Conservation (phyloP, 2,113 vertebrate species). For the Brachionichthys hirsutus region DNA sequence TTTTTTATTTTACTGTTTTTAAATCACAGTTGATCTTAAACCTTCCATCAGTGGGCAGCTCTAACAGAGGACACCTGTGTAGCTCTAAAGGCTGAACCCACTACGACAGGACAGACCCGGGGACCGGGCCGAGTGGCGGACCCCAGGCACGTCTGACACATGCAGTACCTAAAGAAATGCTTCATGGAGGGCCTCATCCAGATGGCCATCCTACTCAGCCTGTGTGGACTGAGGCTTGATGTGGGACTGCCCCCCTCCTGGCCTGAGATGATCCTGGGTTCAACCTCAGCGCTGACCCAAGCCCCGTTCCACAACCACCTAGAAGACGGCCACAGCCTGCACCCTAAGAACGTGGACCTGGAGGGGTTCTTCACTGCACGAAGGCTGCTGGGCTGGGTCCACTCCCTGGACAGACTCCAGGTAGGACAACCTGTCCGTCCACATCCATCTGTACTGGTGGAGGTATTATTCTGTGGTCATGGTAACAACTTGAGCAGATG, state of each 20-base stretch:
- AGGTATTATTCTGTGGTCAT: too few species aligned
- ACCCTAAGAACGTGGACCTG: constrained; percentile 88
- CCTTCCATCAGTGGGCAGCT: too few species aligned
- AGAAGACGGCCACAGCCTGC: constrained; percentile 82
- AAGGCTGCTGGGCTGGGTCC: constrained; percentile 85
- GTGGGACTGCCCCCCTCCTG: constrained; percentile 84
- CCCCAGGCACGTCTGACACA: constrained; percentile 22
- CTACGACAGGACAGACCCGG: neutral
- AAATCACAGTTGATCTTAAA: too few species aligned
- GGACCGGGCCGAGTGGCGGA: neutral
- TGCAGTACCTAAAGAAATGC: constrained; percentile 92
- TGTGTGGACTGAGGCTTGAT: constrained; percentile 88
- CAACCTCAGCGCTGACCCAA: constrained; percentile 86
- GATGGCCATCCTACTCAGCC: constrained; percentile 93
- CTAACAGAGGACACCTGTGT: too few species aligned
- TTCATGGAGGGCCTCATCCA: constrained; percentile 95
- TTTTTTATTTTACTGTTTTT: too few species aligned
- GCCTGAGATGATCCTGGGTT: constrained; percentile 86
- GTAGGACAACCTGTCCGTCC: constrained; percentile 13
- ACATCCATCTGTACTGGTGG: neutral
- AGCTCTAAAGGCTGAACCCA: neutral
- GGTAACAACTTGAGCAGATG: too few species aligned
- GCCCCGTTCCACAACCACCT: constrained; percentile 88
- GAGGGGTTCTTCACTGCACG: constrained; percentile 84
- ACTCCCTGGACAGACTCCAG: constrained; percentile 85